phyloP scores from a whole-genome alignment of 2,797 vertebrate genomes.

The Danio albolineatus region DNA sequence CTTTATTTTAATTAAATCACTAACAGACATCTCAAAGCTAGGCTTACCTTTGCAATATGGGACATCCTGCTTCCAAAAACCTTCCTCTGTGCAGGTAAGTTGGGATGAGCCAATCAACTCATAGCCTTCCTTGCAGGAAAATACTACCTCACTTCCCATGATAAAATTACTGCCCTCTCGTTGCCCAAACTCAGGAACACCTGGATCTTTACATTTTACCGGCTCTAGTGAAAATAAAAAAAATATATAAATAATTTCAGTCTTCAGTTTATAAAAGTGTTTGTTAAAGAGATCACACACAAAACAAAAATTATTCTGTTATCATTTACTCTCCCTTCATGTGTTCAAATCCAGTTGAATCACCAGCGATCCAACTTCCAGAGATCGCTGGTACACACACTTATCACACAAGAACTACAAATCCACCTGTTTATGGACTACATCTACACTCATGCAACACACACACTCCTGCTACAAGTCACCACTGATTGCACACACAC shows the following conservation, averaged over 20 bases:
- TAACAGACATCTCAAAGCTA: background rate
- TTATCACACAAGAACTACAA: too few relatives aligned
- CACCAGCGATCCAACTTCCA: too few relatives aligned
- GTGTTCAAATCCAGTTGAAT: too few relatives aligned
- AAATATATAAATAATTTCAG: background rate
- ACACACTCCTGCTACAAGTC: too few relatives aligned
- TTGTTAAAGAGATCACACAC: background rate
- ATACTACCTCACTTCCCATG: constrained; percentile 84
- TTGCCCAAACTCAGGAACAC: constrained; percentile 84
- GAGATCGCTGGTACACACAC: too few relatives aligned
- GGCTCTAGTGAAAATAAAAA: constrained; percentile 80
- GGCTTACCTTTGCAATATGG: constrained; percentile 89
- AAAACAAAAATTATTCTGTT: too few relatives aligned
- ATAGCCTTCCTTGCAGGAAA: constrained; percentile 86
- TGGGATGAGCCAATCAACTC: constrained; percentile 79
- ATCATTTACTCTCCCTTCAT: too few relatives aligned
- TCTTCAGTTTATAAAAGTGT: background rate
- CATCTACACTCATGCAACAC: too few relatives aligned
- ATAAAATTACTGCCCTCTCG: constrained; percentile 81
- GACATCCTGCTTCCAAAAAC: constrained; percentile 79
- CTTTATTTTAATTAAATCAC: background rate
- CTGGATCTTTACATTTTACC: constrained; percentile 86
- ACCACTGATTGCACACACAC: too few relatives aligned
- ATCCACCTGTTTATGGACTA: too few relatives aligned
- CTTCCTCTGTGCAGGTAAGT: constrained; percentile 84